A percentile compares a stretch with the other conserved stretches of the same genome.
Evolutionary conservation across 2,797 vertebrate genomes (phyloP).

Genomic region (Argentina silus): DNA sequence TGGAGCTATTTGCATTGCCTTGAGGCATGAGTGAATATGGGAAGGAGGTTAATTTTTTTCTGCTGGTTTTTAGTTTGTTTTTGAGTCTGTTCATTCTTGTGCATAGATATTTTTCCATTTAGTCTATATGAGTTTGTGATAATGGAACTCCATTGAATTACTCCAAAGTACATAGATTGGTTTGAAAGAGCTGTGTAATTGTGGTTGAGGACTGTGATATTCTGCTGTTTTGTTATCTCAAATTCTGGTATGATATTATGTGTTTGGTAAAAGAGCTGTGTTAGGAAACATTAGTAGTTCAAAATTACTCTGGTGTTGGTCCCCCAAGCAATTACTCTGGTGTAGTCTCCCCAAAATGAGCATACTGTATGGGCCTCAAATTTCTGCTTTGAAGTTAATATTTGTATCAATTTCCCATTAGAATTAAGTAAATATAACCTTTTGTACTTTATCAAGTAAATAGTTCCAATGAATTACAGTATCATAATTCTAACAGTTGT

Average conservation of each 20-base stretch:
- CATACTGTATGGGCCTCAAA: no score
- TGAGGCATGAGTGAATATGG: conserved; percentile 48
- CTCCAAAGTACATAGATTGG: conserved; percentile 46
- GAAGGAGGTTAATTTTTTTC: conserved; percentile 8
- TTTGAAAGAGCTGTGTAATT: conserved; percentile 27
- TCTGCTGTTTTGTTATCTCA: conserved; percentile 9
- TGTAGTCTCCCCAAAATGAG: no score
- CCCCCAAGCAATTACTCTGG: no score
- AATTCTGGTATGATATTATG: conserved; percentile 10
- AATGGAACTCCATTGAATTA: conserved; percentile 22
- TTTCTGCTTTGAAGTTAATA: no score
- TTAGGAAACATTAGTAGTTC: not conserved
- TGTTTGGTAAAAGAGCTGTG: conserved; percentile 26
- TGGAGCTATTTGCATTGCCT: conserved; percentile 54
- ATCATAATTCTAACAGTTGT: no score
- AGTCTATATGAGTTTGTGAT: conserved; percentile 19
- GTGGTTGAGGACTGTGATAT: conserved; percentile 46
- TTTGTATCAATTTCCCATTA: no score
- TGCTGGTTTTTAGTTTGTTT: not conserved
- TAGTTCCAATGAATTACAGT: no score
- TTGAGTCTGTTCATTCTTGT: conserved; percentile 24
- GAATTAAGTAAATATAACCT: no score
- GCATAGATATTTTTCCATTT: conserved; percentile 1
- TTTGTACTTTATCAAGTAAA: no score
- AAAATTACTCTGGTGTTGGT: no score